Evolutionary conservation across 2,797 vertebrate species (phyloP).

Genomic region (Sarcoramphus papa): DNA sequence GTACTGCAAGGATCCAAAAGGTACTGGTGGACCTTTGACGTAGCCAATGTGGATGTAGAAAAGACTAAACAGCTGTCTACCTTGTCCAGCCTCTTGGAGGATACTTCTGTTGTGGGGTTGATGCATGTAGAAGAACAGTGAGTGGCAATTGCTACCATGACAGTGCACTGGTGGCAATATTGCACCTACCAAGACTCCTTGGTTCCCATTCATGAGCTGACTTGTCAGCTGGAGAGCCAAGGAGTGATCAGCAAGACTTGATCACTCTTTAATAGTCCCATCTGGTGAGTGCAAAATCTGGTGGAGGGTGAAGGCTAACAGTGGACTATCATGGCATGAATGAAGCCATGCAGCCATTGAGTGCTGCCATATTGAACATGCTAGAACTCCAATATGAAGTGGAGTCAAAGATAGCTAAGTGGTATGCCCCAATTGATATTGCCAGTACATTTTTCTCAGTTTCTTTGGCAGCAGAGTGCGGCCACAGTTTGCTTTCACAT

Average conservation of each 20-base stretch:
- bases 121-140: not conserved
- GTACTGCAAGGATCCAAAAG: not conserved
- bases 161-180: not conserved
- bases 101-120: not conserved
- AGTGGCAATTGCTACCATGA: fast-evolving
- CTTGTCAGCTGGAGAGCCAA: not conserved
- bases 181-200: not conserved
- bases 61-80: not conserved
- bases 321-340: not conserved
- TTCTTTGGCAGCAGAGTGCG: not conserved
- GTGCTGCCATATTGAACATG: not conserved
- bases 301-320: not conserved
- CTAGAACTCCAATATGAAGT: not conserved
- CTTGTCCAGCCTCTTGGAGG: not conserved
- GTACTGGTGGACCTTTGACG: not conserved
- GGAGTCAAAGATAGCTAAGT: not conserved
- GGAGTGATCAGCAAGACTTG: not conserved
- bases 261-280: not conserved
- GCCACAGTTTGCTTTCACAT: not conserved
- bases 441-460: not conserved
- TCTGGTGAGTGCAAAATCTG: not conserved
- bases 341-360: not conserved
- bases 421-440: not conserved
- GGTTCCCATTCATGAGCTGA: not conserved
- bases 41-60: not conserved